These are phyloP conservation scores for Buathra laborator DNA, from an alignment of 2,888 invertebrate species.

Conservation along the genomic window DNA sequence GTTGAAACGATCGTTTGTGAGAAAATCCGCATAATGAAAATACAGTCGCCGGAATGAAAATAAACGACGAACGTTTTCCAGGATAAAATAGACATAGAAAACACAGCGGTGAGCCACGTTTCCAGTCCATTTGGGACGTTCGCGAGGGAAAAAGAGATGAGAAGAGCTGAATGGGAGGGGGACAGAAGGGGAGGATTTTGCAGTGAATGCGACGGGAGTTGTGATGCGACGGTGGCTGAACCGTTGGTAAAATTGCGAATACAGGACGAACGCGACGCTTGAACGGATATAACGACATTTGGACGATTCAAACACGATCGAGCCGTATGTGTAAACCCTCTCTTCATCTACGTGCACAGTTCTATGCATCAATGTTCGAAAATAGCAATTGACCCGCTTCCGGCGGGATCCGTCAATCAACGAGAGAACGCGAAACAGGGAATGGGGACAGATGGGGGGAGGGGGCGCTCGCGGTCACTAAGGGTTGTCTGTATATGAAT, in stretches of 20 bases:
- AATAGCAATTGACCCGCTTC: slow-evolving; percentile 75
- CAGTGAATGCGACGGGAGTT: slow-evolving; percentile 6
- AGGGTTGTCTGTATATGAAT: neutral
- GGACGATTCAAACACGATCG: neutral
- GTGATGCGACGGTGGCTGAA: slow-evolving; percentile 22
- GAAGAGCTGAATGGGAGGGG: neutral
- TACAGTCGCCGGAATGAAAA: slow-evolving; percentile 29
- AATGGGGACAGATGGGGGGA: neutral
- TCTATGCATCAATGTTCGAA: slow-evolving; percentile 60
- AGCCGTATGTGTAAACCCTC: neutral
- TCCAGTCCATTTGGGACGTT: slow-evolving; percentile 19
- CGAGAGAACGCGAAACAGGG: slow-evolving; percentile 50
- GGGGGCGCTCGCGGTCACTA: neutral
- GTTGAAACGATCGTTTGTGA: slow-evolving; percentile 9
- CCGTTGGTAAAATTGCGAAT: slow-evolving; percentile 52
- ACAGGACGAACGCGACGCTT: slow-evolving; percentile 27
- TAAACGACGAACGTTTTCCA: slow-evolving; percentile 28
- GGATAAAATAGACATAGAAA: neutral
- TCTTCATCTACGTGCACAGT: slow-evolving; percentile 18
- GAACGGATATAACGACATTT: slow-evolving; percentile 51
- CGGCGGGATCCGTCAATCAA: slow-evolving; percentile 68
- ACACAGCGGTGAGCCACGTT: slow-evolving; percentile 6
- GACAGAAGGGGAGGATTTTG: neutral
- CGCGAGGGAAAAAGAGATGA: slow-evolving; percentile 15
- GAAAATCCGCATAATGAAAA: slow-evolving; percentile 41